These are phyloP conservation scores for Acleris cristana DNA, from an alignment of 2,888 invertebrate species.

Conservation along the genomic window DNA sequence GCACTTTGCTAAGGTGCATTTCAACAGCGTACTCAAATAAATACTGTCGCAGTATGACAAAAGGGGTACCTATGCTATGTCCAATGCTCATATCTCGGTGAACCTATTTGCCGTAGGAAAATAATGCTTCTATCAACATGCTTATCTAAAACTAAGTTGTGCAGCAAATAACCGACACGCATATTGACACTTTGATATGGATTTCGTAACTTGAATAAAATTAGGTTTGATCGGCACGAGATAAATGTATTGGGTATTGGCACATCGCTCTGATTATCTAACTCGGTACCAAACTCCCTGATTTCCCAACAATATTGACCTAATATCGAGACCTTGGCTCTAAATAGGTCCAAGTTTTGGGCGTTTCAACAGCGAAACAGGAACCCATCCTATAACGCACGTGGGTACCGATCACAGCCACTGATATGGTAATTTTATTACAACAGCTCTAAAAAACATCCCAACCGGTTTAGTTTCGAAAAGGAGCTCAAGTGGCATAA, in stretches of 20 bases:
- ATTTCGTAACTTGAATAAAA: slow-evolving; percentile 29
- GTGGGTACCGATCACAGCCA: slow-evolving; percentile 67
- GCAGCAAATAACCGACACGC: slow-evolving; percentile 21
- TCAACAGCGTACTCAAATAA: slow-evolving; percentile 25
- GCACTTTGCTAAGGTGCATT: slow-evolving; percentile 12
- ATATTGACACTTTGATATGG: slow-evolving; percentile 35
- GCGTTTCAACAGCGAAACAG: slow-evolving; percentile 44
- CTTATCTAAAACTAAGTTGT: slow-evolving; percentile 29
- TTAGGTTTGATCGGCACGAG: slow-evolving; percentile 27
- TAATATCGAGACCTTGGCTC: too few species aligned
- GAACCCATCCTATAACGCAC: slow-evolving; percentile 46
- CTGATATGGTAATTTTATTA: slow-evolving; percentile 81
- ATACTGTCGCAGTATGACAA: slow-evolving; percentile 23
- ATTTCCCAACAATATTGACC: too few species aligned
- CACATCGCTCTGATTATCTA: slow-evolving; percentile 25
- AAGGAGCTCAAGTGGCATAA: slow-evolving; percentile 76
- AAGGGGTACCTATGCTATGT: slow-evolving; percentile 11
- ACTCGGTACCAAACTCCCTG: too few species aligned
- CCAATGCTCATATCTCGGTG: slow-evolving; percentile 20
- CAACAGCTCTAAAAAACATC: slow-evolving; percentile 73
- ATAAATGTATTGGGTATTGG: slow-evolving; percentile 27
- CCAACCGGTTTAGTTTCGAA: slow-evolving; percentile 77
- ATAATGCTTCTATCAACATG: slow-evolving; percentile 26
- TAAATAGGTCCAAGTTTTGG: slow-evolving; percentile 3
- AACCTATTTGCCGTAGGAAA: slow-evolving; percentile 23